These are phyloP conservation scores for Yponomeuta malinellus DNA, from an alignment of 2,888 invertebrate genomes.

Conservation along the genomic window DNA sequence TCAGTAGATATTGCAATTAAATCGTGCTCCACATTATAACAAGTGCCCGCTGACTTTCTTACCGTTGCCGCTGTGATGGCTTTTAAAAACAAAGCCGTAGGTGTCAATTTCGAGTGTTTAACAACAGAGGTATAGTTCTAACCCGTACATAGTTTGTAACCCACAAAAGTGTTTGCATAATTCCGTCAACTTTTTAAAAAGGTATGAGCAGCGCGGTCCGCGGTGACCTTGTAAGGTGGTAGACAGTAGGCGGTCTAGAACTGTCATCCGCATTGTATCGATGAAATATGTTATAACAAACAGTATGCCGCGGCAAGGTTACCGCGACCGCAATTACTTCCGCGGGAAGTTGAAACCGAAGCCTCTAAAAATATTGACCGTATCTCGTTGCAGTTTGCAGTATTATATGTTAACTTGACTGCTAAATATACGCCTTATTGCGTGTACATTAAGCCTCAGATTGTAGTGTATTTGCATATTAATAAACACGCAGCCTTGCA, in stretches of 20 bases:
- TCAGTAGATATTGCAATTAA: not conserved
- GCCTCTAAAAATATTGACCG: not conserved
- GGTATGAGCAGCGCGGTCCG: not conserved
- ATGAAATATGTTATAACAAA: not conserved
- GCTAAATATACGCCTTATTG: not conserved
- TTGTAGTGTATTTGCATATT: not conserved
- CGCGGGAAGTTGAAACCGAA: not conserved
- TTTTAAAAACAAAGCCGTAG: not conserved
- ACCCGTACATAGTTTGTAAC: not conserved
- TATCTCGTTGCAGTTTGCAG: not conserved
- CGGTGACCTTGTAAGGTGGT: not conserved
- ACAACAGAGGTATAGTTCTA: not conserved
- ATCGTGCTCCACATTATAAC: not conserved
- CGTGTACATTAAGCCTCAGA: not conserved
- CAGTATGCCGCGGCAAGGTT: not conserved
- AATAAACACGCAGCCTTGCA: not conserved
- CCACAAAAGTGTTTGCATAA: conserved; percentile 1
- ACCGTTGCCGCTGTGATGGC: not conserved
- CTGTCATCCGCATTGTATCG: conserved; percentile 1
- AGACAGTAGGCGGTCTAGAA: not conserved
- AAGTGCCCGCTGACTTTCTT: not conserved
- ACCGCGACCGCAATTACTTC: not conserved
- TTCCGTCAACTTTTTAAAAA: not conserved
- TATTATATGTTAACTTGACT: not conserved
- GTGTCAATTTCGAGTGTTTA: not conserved